These are phyloP conservation scores for Cyanistes caeruleus DNA, from an alignment of 2,113 vertebrate genomes.

Conservation along the genomic window DNA sequence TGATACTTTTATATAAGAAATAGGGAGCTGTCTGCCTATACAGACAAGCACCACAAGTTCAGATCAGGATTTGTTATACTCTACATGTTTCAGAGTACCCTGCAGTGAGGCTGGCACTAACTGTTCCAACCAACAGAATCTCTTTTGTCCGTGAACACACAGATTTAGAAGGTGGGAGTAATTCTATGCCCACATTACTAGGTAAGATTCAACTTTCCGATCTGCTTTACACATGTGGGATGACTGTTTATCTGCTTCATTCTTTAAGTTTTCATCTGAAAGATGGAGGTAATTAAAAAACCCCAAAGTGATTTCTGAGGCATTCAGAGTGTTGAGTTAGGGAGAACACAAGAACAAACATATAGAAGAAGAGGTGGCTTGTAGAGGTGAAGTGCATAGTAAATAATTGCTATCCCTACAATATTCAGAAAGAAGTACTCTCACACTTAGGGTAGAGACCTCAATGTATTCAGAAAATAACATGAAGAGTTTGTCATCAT, in stretches of 20 bases:
- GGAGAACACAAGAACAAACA: not conserved
- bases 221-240: not conserved
- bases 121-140: not conserved
- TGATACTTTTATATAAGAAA: not conserved
- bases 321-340: not conserved
- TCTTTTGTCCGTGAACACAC: not conserved
- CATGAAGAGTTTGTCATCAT: not conserved
- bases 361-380: not conserved
- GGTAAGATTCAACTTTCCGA: not conserved
- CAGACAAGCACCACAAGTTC: not conserved
- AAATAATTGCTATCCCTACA: not conserved
- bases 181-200: not conserved
- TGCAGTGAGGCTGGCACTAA: not conserved
- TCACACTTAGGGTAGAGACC: not conserved
- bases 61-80: not conserved
- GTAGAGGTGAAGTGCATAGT: not conserved
- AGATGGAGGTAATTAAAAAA: not conserved
- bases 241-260: not conserved
- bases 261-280: not conserved
- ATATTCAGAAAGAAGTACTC: not conserved
- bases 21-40: not conserved
- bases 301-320: not conserved
- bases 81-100: not conserved
- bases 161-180: not conserved
- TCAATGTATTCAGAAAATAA: not conserved